These are phyloP conservation scores for Agelastica alni DNA, from an alignment of 2,888 invertebrate genomes.

Conservation along the genomic window DNA sequence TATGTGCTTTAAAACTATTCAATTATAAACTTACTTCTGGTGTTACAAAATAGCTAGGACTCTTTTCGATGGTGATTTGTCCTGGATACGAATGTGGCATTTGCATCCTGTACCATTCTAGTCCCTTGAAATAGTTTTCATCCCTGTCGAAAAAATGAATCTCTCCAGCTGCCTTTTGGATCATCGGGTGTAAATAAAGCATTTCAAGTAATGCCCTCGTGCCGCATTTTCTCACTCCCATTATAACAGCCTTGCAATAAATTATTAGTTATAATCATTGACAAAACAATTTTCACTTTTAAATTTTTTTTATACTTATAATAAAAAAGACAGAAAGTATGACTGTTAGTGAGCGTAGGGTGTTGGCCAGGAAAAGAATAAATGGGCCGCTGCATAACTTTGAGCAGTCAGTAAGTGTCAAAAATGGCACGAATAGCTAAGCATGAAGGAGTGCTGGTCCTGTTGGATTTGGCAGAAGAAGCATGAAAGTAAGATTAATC, in stretches of 20 bases:
- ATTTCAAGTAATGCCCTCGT: conserved; percentile 95
- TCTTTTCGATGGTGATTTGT: conserved; percentile 96
- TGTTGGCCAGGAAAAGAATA: too few relatives aligned
- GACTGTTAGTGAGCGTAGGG: too few relatives aligned
- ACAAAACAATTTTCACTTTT: too few relatives aligned
- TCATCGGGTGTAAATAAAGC: conserved; percentile 90
- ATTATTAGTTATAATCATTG: too few relatives aligned
- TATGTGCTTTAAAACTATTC: too few relatives aligned
- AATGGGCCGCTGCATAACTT: too few relatives aligned
- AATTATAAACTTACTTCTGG: conserved; percentile 81
- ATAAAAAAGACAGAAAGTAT: neutral
- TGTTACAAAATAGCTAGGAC: conserved; percentile 96
- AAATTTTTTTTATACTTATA: too few relatives aligned
- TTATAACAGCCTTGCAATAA: conserved; percentile 74
- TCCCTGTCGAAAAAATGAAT: conserved; percentile 97
- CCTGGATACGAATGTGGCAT: conserved; percentile 93
- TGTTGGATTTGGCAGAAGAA: too few relatives aligned
- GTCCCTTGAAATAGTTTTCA: conserved; percentile 87
- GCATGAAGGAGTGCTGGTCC: too few relatives aligned
- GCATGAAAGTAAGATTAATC: too few relatives aligned
- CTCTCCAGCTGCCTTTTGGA: conserved; percentile 91
- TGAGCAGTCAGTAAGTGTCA: too few relatives aligned
- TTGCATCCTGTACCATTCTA: conserved; percentile 93
- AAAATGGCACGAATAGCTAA: too few relatives aligned
- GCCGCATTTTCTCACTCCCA: conserved; percentile 96